Base-by-base conservation (phyloP, 2,113 vertebrate genomes). In the Bostrychus sinensis region DNA sequence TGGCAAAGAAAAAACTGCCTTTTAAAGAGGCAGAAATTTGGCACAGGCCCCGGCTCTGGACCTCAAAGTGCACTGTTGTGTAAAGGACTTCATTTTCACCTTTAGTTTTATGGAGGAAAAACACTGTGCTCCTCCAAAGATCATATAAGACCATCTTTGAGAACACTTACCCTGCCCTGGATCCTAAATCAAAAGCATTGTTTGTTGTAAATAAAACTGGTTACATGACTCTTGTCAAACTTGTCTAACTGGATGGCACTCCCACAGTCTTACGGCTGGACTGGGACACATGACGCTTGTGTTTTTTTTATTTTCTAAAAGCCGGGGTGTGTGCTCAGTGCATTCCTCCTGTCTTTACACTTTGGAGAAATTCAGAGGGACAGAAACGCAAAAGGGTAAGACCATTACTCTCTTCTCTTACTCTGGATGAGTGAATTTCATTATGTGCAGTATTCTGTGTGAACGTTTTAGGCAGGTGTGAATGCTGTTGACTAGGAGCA, bases 391-490 rank as follows among this genome's bases (percentile, higher is more conserved):
- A 61, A 70, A 84, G 64, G 86, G 89, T 90, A 86, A 85, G 86
- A 72, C 50, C 69, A 71, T 64, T 55, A 77, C 66, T 75, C 41
- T 67, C 26, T 60, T 3, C 59, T 80, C 67, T 62, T 84, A 80
- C 64, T 82, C 62, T 60, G 62, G 65, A 59, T 75, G 82, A 82
- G 78, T 80, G 81, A 81, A 87, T 89, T 89, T 83, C 80, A 88
- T 89, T 83, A 84, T n/a, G n/a, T n/a, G n/a, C n/a, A n/a, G n/a
- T n/a, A n/a, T n/a, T n/a, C n/a, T n/a, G n/a, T n/a, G n/a, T n/a
- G n/a, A n/a, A n/a, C n/a, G n/a, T n/a, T n/a, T n/a, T n/a, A n/a
- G n/a, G n/a, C n/a, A n/a, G n/a, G n/a, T n/a, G n/a, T n/a, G n/a
- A n/a, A n/a, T n/a, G n/a, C n/a, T n/a, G n/a, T n/a, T n/a, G n/a